phyloP scores from a whole-genome alignment of 2,113 vertebrate species.

The Perca flavescens region DNA sequence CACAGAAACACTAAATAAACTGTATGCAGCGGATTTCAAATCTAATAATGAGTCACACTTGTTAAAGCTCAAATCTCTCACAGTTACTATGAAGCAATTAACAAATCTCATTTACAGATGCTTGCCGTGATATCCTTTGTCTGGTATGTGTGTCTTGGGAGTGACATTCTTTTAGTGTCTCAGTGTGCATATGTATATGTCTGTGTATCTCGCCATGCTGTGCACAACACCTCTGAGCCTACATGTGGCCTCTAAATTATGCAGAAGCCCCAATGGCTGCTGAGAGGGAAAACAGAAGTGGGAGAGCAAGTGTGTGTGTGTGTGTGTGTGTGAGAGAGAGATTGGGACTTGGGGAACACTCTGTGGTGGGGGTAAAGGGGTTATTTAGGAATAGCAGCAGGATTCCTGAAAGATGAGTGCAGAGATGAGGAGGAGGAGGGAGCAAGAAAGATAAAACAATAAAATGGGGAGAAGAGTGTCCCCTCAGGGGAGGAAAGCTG shows the following conservation, averaged over 20 bases:
- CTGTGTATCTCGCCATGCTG: conserved; percentile 38
- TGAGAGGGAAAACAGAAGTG: conserved; percentile 43
- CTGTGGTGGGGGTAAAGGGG: background rate
- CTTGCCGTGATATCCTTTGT: background rate
- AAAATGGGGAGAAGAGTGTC: background rate
- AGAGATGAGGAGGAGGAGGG: background rate
- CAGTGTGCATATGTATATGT: conserved; percentile 22
- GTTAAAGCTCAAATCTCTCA: conserved; percentile 19
- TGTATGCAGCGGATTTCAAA: background rate
- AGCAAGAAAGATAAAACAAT: background rate
- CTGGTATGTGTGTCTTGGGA: conserved; percentile 20
- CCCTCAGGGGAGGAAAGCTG: conserved; percentile 20
- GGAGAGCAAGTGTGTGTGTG: conserved; percentile 27
- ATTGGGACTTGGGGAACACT: conserved; percentile 38
- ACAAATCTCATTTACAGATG: background rate
- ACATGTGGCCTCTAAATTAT: conserved; percentile 79
- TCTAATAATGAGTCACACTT: conserved; percentile 20
- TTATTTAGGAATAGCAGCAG: conserved; percentile 49
- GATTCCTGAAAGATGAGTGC: conserved; percentile 47
- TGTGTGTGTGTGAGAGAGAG: no score
- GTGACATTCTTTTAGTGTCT: conserved; percentile 30
- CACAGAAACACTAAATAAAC: conserved; percentile 4
- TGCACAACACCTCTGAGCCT: conserved; percentile 55
- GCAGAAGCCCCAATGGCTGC: conserved; percentile 63
- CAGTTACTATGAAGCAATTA: background rate